phyloP scores from a whole-genome alignment of 2,888 invertebrate species.

The Dolichomitus sp. region DNA sequence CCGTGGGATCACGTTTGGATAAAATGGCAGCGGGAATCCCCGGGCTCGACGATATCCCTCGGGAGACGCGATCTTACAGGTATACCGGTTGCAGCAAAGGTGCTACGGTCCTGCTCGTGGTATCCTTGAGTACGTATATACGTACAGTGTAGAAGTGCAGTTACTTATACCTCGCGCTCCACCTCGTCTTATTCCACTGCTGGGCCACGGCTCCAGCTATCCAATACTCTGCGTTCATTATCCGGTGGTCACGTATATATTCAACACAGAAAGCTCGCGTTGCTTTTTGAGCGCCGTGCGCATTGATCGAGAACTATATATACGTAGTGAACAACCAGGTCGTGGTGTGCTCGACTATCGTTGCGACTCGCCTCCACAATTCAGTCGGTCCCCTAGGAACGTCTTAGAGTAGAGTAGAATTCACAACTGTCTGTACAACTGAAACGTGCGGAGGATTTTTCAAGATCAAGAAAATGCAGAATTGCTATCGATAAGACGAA shows the following conservation, averaged over 20 bases:
- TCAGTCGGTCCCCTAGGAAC: not conserved
- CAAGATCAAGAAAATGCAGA: not conserved
- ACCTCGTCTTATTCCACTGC: conserved; percentile 36
- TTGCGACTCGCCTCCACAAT: not conserved
- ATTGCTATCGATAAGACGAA: conserved; percentile 7
- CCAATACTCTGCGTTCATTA: conserved; percentile 61
- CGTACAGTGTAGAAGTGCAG: conserved; percentile 35
- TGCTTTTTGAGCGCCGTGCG: conserved; percentile 13
- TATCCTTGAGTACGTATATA: conserved; percentile 19
- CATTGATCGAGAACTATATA: not conserved
- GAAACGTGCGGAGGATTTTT: conserved; percentile 33
- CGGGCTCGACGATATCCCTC: conserved; percentile 63
- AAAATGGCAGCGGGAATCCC: conserved; percentile 82
- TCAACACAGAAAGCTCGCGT: conserved; percentile 25
- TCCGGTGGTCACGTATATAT: conserved; percentile 63
- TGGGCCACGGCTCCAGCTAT: conserved; percentile 20
- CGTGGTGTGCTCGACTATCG: no score
- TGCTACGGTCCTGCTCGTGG: conserved; percentile 16
- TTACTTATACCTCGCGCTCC: conserved; percentile 30
- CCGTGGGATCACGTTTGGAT: conserved; percentile 83
- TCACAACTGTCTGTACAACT: not conserved
- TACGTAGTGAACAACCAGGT: no score
- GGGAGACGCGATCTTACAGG: conserved; percentile 51
- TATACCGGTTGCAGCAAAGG: conserved; percentile 22
- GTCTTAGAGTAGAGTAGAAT: not conserved